Percentiles rank a stretch among this genome's conserved stretches.
Conservation (phyloP, 2,113 vertebrate species). For the Hyla sarda region DNA sequence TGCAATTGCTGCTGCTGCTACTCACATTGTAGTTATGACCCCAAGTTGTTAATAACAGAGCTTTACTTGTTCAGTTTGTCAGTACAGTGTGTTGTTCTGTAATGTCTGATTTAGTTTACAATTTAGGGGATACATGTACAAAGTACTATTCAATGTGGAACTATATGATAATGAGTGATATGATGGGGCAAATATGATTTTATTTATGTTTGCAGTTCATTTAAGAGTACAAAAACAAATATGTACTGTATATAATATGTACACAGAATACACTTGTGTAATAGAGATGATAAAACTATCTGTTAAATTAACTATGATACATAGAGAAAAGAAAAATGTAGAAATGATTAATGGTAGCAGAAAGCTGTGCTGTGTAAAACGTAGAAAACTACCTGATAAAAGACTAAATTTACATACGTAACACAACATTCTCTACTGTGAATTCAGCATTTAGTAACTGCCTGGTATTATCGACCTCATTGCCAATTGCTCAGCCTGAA, state of each 20-base stretch:
- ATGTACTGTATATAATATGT: neutral
- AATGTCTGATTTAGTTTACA: too few species aligned
- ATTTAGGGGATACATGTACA: too few species aligned
- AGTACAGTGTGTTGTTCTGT: too few species aligned
- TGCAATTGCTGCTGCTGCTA: too few species aligned
- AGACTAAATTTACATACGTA: neutral
- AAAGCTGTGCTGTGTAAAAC: neutral
- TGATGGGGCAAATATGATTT: too few species aligned
- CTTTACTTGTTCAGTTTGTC: too few species aligned
- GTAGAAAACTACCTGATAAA: neutral
- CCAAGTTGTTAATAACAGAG: too few species aligned
- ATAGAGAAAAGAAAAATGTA: neutral
- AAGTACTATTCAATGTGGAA: too few species aligned
- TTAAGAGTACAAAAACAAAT: too few species aligned
- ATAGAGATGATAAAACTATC: neutral
- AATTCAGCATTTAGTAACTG: constrained; percentile 6
- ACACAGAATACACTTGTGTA: neutral
- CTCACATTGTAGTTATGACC: too few species aligned
- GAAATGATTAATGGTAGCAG: neutral
- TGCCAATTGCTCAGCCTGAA: neutral
- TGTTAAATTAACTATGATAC: neutral
- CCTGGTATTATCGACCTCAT: neutral
- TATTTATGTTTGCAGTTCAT: too few species aligned
- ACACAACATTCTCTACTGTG: neutral
- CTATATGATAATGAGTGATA: too few species aligned